Percentiles rank a stretch among this genome's conserved stretches.
Evolutionary conservation across 2,888 invertebrate genomes (phyloP).

Genomic region (Amblyjoppa proteus): DNA sequence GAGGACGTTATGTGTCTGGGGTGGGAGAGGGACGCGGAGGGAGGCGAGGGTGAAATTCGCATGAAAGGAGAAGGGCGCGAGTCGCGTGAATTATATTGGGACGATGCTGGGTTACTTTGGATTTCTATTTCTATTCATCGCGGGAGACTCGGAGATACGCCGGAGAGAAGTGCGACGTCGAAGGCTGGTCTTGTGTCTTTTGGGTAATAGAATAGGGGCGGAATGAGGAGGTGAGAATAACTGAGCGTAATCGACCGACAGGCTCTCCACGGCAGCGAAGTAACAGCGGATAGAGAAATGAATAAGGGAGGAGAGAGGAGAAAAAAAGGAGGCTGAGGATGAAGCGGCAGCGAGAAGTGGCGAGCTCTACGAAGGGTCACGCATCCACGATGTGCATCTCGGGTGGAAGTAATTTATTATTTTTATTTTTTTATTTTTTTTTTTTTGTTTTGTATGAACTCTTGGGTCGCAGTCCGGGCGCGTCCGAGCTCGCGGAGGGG

Average conservation of each 20-base stretch:
- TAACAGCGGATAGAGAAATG: not conserved
- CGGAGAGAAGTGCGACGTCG: not conserved
- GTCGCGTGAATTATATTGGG: not conserved
- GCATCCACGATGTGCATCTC: not conserved
- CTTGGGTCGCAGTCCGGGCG: not conserved
- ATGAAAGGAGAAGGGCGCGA: not conserved
- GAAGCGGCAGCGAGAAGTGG: not conserved
- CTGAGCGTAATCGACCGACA: not conserved
- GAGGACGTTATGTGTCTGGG: too few species aligned
- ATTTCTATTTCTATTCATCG: constrained; percentile 21
- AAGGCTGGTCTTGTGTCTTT: not conserved
- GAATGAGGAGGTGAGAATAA: not conserved
- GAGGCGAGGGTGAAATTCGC: not conserved
- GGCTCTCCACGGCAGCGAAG: not conserved
- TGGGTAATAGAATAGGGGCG: not conserved
- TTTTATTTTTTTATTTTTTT: not conserved
- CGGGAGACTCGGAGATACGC: not conserved
- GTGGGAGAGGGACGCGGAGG: too few species aligned
- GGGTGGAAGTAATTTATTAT: constrained; percentile 1
- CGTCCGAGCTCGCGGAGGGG: not conserved
- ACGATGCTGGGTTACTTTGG: not conserved
- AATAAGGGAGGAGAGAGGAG: not conserved
- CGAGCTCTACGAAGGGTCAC: not conserved
- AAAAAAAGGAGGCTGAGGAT: not conserved
- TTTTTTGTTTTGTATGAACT: not conserved